Percentiles rank a stretch among this genome's conserved stretches.
Conservation (phyloP, 2,113 vertebrate genomes). For the Castor canadensis region DNA sequence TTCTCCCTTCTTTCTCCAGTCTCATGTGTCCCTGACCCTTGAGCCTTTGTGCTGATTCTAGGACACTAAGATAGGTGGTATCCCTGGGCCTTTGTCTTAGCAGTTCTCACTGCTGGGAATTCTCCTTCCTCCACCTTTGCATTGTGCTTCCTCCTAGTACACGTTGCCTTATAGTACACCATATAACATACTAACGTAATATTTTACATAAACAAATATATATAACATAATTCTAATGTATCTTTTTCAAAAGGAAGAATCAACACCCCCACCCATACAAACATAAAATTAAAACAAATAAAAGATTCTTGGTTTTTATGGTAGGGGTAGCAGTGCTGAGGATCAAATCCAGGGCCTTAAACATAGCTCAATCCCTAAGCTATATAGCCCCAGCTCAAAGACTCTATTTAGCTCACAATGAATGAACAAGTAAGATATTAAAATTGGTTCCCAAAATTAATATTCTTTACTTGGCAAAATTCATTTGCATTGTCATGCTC, state of each 20-base stretch:
- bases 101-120: background rate
- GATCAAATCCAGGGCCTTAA: too few species aligned
- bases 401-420: background rate
- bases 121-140: background rate
- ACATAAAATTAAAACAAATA: background rate
- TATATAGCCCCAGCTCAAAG: too few species aligned
- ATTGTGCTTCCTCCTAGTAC: background rate
- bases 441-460: background rate
- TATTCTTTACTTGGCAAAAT: background rate
- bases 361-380: too few species aligned
- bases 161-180: background rate
- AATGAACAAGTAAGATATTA: background rate
- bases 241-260: background rate
- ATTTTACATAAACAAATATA: background rate
- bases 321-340: too few species aligned
- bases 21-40: background rate
- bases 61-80: background rate
- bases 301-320: too few species aligned
- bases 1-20: accelerated
- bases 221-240: background rate
- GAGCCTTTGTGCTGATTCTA: background rate
- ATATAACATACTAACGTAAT: background rate
- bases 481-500: background rate
- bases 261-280: background rate
- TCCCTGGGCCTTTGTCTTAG: background rate